Percentiles rank a stretch among this genome's conserved stretches.
These are phyloP conservation scores for Zaprionus nigranus DNA, from an alignment of 1,140 invertebrate genomes.

Conservation along the genomic window DNA sequence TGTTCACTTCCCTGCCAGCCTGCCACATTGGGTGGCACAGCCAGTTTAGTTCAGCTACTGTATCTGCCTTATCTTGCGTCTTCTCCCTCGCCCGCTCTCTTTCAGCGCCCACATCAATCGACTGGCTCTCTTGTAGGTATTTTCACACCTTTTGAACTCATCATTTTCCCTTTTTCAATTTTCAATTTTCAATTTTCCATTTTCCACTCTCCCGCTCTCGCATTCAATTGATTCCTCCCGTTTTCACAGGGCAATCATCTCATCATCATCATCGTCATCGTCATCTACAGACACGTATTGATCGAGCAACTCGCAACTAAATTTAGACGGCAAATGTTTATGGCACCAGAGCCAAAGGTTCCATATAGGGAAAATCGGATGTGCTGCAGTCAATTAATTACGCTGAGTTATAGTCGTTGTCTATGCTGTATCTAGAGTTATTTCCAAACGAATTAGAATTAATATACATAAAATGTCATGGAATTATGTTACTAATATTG, in stretches of 20 bases:
- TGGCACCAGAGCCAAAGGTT: constrained; percentile 10
- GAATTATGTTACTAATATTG: too few relatives aligned
- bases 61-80: neutral
- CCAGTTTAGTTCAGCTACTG: neutral
- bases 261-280: constrained; percentile 53
- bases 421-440: neutral
- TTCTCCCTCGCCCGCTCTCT: neutral
- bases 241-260: constrained; percentile 21
- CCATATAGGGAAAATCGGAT: constrained; percentile 14
- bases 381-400: constrained; percentile 14
- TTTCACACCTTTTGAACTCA: constrained; percentile 69
- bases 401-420: constrained; percentile 17
- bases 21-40: constrained; percentile 58
- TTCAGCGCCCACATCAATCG: constrained; percentile 63
- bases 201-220: constrained; percentile 32
- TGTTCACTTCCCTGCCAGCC: neutral
- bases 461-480: too few relatives aligned
- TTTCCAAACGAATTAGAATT: neutral
- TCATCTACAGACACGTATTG: constrained; percentile 30
- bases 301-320: constrained; percentile 52
- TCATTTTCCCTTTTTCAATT: constrained; percentile 55
- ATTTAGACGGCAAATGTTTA: constrained; percentile 56
- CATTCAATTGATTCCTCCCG: neutral
- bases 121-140: constrained; percentile 69
- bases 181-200: constrained; percentile 47